A percentile compares a stretch with the other conserved stretches of the same genome.
Evolutionary conservation across 2,888 invertebrate genomes (phyloP).

Genomic region (Empis stercorea): DNA sequence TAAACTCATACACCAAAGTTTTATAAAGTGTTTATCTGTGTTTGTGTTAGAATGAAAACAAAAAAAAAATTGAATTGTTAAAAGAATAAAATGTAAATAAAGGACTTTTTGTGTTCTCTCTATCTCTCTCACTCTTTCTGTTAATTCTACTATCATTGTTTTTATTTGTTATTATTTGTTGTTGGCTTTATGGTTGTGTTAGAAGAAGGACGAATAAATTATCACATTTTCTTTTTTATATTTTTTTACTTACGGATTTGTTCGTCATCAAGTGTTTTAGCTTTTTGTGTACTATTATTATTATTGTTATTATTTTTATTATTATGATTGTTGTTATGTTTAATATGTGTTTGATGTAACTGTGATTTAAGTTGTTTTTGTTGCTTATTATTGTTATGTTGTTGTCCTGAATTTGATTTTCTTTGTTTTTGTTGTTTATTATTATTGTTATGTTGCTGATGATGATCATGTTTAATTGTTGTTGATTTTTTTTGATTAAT

Average conservation of each 20-base stretch:
- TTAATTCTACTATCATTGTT: too few species aligned
- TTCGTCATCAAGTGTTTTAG: conserved; percentile 7
- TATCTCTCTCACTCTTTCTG: too few species aligned
- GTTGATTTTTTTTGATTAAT: conserved; percentile 1
- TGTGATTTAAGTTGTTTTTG: background rate
- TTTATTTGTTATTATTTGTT: too few species aligned
- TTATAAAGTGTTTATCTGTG: too few species aligned
- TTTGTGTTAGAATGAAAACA: too few species aligned
- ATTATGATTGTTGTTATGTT: conserved; percentile 12
- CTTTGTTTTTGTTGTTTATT: conserved; percentile 4
- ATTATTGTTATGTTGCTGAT: conserved; percentile 3
- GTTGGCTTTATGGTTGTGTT: background rate
- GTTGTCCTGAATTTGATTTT: conserved; percentile 16
- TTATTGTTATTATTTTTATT: background rate
- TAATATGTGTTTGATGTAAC: conserved; percentile 23
- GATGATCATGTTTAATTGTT: conserved; percentile 3
- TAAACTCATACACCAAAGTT: too few species aligned
- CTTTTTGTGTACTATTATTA: conserved; percentile 6
- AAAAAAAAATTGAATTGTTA: background rate
- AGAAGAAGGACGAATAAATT: background rate
- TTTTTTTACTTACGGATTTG: conserved; percentile 10
- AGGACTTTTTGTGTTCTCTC: background rate
- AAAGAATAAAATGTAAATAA: too few species aligned
- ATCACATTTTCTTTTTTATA: too few species aligned
- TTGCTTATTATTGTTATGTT: conserved; percentile 12